A percentile compares a stretch with the other conserved stretches of the same genome.
Conservation (phyloP, 2,888 invertebrate genomes). For the Abrostola tripartita region DNA sequence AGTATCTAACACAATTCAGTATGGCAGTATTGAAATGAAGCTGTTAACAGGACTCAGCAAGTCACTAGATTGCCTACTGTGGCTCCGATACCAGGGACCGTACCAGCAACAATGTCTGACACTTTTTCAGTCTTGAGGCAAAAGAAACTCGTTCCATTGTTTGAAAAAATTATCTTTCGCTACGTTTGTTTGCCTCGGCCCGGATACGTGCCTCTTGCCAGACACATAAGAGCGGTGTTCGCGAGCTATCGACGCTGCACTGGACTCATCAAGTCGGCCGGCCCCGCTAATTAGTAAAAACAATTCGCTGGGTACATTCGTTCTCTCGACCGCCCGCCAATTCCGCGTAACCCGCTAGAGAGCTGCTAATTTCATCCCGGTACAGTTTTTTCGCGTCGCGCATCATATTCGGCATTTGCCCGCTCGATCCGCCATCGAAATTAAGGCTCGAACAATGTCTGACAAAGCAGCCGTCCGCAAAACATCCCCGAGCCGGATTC, state of each 20-base stretch:
- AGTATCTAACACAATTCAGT: not conserved
- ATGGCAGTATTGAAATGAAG: conserved; percentile 1
- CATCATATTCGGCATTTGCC: conserved; percentile 88
- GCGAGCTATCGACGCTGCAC: conserved; percentile 51
- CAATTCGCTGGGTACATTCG: conserved; percentile 83
- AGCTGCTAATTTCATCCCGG: conserved; percentile 87
- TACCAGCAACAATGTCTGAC: conserved; percentile 37
- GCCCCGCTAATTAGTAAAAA: conserved; percentile 86
- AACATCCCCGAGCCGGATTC: conserved; percentile 86
- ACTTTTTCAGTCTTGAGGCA: conserved; percentile 45
- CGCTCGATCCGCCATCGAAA: conserved; percentile 87
- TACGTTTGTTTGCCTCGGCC: conserved; percentile 42
- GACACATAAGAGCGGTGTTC: conserved; percentile 56
- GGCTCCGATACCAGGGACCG: conserved; percentile 17
- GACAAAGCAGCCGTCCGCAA: conserved; percentile 88
- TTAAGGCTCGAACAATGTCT: conserved; percentile 88
- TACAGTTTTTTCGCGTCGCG: conserved; percentile 85
- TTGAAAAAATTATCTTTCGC: conserved; percentile 62
- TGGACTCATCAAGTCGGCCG: conserved; percentile 81
- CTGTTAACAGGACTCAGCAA: conserved; percentile 12
- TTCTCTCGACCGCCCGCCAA: conserved; percentile 86
- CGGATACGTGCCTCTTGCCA: conserved; percentile 51
- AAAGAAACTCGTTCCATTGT: conserved; percentile 65
- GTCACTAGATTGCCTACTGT: conserved; percentile 48
- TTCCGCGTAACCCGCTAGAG: conserved; percentile 87